These are phyloP conservation scores for Magallana ariakensis DNA, from an alignment of 1,140 invertebrate species.

Conservation along the genomic window DNA sequence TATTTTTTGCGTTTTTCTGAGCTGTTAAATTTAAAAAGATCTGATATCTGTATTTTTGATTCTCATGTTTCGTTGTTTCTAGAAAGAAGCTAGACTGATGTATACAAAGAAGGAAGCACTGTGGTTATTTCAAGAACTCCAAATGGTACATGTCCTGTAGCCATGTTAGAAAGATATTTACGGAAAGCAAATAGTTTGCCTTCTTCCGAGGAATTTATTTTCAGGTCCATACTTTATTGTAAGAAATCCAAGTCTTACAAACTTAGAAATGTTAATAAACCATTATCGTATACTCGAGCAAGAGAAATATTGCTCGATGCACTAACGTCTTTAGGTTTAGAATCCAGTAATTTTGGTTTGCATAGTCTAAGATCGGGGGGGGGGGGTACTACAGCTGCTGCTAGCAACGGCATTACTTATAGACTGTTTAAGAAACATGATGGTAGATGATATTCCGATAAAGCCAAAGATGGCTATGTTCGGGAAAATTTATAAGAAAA, in stretches of 20 bases:
- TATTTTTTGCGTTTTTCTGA: neutral
- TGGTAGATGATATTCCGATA: no score
- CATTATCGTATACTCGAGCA: slow-evolving; percentile 51
- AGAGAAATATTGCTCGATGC: slow-evolving; percentile 33
- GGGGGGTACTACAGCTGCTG: no score
- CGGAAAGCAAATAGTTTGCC: neutral
- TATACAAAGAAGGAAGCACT: slow-evolving; percentile 40
- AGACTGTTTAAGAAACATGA: no score
- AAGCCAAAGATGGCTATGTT: no score
- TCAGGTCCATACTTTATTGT: slow-evolving; percentile 45
- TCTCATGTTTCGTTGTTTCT: slow-evolving; percentile 43
- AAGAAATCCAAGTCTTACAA: slow-evolving; percentile 46
- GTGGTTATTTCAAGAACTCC: slow-evolving; percentile 44
- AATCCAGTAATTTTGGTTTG: no score
- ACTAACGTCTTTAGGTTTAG: no score
- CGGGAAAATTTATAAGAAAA: no score
- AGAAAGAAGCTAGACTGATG: slow-evolving; percentile 48
- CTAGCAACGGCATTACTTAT: no score
- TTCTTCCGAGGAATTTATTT: slow-evolving; percentile 48
- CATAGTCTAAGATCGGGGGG: no score
- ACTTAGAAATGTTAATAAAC: slow-evolving; percentile 40
- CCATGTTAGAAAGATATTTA: slow-evolving; percentile 47
- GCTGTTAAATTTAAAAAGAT: slow-evolving; percentile 45
- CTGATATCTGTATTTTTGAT: slow-evolving; percentile 38
- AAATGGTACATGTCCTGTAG: slow-evolving; percentile 38